Conservation (phyloP, 2,797 vertebrate species). For the Sebastes taczanowskii region DNA sequence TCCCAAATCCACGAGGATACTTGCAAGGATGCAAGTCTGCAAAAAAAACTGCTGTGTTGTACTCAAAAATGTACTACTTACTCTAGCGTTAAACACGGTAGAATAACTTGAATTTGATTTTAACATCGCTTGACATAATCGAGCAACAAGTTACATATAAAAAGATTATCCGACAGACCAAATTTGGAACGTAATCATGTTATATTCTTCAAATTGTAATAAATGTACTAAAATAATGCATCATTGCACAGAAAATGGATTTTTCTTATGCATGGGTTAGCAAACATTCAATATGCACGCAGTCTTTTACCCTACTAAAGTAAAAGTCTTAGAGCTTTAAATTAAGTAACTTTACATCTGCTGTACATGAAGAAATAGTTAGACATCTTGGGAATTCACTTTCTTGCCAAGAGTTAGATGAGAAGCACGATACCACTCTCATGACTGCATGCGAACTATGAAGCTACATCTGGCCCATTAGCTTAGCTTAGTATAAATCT, state of each 20-base stretch:
- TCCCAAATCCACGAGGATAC: background rate
- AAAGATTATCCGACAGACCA: background rate
- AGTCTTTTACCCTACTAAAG: background rate
- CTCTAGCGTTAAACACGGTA: background rate
- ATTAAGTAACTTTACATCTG: background rate
- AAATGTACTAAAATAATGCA: background rate
- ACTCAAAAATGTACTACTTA: conserved; percentile 3
- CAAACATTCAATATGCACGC: background rate
- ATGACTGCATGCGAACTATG: background rate
- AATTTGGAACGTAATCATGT: background rate
- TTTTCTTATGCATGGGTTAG: background rate
- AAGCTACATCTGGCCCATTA: background rate
- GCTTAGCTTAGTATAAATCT: background rate
- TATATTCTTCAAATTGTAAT: background rate
- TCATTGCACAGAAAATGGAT: background rate
- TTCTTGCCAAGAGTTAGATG: background rate
- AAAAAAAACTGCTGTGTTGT: background rate
- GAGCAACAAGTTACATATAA: conserved; percentile 8
- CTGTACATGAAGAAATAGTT: background rate
- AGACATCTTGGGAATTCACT: background rate
- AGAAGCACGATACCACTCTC: background rate
- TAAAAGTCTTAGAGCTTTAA: background rate
- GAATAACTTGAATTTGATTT: background rate
- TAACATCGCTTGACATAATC: conserved; percentile 14
- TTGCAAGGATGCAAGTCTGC: background rate